Evolutionary conservation across 1,140 invertebrate species (phyloP).

Genomic region (Psilanteris sp.): DNA sequence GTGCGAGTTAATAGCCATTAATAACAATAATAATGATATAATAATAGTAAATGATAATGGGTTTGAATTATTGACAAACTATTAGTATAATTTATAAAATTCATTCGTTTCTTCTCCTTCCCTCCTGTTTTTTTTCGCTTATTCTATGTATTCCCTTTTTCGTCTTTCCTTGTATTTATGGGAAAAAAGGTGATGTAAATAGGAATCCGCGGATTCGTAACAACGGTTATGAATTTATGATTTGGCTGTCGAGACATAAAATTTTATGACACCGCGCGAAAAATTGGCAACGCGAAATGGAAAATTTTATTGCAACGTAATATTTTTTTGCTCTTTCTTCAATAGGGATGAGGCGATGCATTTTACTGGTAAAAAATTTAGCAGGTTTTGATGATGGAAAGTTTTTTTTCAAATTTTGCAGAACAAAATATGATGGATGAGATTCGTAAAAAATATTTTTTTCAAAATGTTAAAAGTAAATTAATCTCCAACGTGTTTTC

Average conservation of each 20-base stretch:
- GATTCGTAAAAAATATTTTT: too few relatives aligned
- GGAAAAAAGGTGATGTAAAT: slow-evolving; percentile 30
- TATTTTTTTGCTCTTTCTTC: slow-evolving; percentile 13
- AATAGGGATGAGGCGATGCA: neutral
- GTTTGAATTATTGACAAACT: too few relatives aligned
- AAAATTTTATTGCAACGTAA: slow-evolving; percentile 39
- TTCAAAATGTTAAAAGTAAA: too few relatives aligned
- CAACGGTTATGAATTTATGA: slow-evolving; percentile 49
- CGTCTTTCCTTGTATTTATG: slow-evolving; percentile 1
- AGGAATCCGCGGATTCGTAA: slow-evolving; percentile 5
- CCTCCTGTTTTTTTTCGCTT: neutral
- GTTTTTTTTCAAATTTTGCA: slow-evolving; percentile 5
- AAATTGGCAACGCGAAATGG: slow-evolving; percentile 50
- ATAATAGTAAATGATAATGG: too few relatives aligned
- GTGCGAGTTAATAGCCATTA: too few relatives aligned
- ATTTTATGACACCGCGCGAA: slow-evolving; percentile 31
- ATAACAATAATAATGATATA: too few relatives aligned
- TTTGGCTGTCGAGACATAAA: slow-evolving; percentile 34
- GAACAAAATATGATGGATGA: too few relatives aligned
- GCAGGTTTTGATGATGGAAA: too few relatives aligned
- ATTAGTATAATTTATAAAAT: too few relatives aligned
- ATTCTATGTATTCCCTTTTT: neutral
- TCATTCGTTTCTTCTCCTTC: too few relatives aligned
- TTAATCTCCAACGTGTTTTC: too few relatives aligned
- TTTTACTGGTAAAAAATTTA: slow-evolving; percentile 19